Percentiles rank a stretch among this genome's conserved stretches.
These are phyloP conservation scores for Potamilus streckersoni DNA, from an alignment of 1,140 invertebrate genomes.

Conservation along the genomic window DNA sequence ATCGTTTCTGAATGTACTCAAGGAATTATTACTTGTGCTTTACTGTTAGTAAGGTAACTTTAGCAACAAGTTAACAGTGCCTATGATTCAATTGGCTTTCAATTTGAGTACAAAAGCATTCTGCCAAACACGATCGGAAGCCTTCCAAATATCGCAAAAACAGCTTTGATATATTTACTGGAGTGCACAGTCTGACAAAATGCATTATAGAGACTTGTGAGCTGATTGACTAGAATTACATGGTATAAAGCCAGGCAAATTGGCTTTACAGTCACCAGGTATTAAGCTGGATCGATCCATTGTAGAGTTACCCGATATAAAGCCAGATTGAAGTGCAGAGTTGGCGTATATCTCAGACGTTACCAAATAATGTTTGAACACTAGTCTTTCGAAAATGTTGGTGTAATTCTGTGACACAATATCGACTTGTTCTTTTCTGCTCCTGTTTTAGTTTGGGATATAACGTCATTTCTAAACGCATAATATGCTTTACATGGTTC, in stretches of 20 bases:
- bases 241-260: neutral
- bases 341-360: too few species aligned
- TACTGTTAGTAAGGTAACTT: neutral
- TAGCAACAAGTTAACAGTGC: neutral
- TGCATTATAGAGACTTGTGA: neutral
- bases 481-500: too few species aligned
- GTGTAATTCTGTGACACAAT: too few species aligned
- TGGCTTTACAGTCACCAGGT: neutral
- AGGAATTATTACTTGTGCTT: neutral
- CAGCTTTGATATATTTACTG: neutral
- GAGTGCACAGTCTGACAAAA: neutral
- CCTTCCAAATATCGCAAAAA: constrained; percentile 1
- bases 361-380: too few species aligned
- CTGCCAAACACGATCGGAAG: constrained; percentile 8
- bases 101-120: neutral
- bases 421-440: too few species aligned
- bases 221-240: neutral
- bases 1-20: too few species aligned
- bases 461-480: too few species aligned
- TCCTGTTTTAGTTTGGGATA: too few species aligned
- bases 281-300: neutral
- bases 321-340: constrained; percentile 2
- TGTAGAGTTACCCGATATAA: neutral
- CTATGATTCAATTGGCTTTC: neutral
- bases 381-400: too few species aligned